phyloP scores from a whole-genome alignment of 2,888 invertebrate genomes.

The Clunio marinus region DNA sequence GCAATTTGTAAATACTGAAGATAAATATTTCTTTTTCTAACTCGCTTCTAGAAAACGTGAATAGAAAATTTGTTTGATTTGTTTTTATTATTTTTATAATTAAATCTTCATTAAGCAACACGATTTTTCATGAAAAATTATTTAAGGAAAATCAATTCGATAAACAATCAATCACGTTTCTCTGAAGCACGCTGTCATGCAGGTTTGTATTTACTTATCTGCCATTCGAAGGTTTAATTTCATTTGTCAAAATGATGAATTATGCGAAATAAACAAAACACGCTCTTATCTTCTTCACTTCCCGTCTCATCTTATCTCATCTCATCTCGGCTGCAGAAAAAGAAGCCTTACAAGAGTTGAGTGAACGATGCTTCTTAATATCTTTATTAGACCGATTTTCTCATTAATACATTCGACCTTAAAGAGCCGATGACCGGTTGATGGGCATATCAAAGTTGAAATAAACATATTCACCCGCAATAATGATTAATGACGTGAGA shows the following conservation, averaged over 20 bases:
- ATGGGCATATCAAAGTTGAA: not conserved
- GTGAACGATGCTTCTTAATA: slow-evolving; percentile 1
- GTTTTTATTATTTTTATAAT: too few species aligned
- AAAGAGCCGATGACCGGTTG: not conserved
- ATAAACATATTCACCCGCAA: not conserved
- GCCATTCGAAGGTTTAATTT: slow-evolving; percentile 23
- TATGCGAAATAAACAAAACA: not conserved
- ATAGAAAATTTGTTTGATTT: too few species aligned
- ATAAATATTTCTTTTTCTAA: too few species aligned
- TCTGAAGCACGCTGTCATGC: not conserved
- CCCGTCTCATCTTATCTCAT: not conserved
- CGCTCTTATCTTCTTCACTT: not conserved
- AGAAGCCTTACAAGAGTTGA: not conserved
- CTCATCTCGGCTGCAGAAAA: not conserved
- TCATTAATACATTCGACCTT: slow-evolving; percentile 14
- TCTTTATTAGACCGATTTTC: slow-evolving; percentile 14
- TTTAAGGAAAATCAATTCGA: slow-evolving; percentile 5
- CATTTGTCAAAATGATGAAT: slow-evolving; percentile 34
- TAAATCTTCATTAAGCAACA: too few species aligned
- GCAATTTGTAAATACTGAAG: too few species aligned
- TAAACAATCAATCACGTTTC: too few species aligned
- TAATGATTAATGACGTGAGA: slow-evolving; percentile 24
- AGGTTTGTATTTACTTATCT: not conserved
- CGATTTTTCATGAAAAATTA: too few species aligned
- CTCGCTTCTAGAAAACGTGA: too few species aligned